Conservation (phyloP, 2,113 vertebrate species). For the Phrynocephalus versicolor region DNA sequence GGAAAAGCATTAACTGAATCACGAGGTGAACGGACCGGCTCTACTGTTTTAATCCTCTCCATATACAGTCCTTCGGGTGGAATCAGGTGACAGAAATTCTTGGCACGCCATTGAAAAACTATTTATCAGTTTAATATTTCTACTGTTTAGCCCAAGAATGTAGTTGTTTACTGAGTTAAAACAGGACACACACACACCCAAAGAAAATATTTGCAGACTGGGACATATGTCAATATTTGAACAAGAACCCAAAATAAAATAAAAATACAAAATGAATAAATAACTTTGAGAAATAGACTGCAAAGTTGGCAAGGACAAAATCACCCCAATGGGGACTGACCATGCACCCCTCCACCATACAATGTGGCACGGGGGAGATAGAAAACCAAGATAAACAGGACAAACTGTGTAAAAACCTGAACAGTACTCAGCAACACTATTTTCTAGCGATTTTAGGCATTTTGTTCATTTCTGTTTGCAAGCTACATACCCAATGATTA, state of each 20-base stretch:
- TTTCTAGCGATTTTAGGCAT: not conserved
- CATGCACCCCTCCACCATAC: not conserved
- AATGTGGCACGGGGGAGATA: not conserved
- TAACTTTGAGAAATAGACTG: not conserved
- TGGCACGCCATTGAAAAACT: not conserved
- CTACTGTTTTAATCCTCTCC: not conserved
- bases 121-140: not conserved
- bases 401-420: not conserved
- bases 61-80: not conserved
- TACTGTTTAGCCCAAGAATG: not conserved
- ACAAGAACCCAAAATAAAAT: not conserved
- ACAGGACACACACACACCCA: not conserved
- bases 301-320: not conserved
- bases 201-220: not conserved
- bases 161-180: not conserved
- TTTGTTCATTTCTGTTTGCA: not conserved
- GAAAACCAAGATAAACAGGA: not conserved
- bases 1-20: constrained; percentile 47
- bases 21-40: not conserved
- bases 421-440: not conserved
- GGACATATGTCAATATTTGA: not conserved
- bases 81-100: not conserved
- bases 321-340: not conserved
- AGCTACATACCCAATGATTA: not conserved
- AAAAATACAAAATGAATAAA: no score